Evolutionary conservation across 2,797 vertebrate genomes (phyloP).

Genomic region (Thripadectes ignobilis): DNA sequence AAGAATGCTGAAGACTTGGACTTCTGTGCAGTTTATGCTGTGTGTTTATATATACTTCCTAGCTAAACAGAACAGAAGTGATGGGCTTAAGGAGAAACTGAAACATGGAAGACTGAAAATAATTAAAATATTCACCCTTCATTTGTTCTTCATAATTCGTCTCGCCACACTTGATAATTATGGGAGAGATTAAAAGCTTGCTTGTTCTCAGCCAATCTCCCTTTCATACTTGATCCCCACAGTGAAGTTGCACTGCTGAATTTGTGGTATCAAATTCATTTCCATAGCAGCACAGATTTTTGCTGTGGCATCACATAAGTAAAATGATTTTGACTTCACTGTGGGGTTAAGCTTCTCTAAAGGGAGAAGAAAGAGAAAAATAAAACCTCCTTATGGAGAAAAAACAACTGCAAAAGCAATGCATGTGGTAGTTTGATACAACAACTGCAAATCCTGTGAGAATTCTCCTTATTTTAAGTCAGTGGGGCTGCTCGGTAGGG

Average conservation of each 20-base stretch:
- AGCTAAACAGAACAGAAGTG: background rate
- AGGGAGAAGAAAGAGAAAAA: background rate
- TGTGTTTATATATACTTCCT: background rate
- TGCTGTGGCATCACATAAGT: background rate
- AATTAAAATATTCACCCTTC: constrained; percentile 49
- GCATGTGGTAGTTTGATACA: background rate
- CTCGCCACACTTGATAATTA: constrained; percentile 27
- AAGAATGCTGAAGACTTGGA: background rate
- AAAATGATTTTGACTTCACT: constrained; percentile 36
- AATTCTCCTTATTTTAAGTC: background rate
- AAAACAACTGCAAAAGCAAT: background rate
- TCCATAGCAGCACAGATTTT: constrained; percentile 23
- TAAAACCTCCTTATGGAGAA: background rate
- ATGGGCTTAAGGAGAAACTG: background rate
- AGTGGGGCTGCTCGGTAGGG: background rate
- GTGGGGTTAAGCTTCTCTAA: constrained; percentile 22
- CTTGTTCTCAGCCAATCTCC: constrained; percentile 31
- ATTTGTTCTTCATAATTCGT: constrained; percentile 39
- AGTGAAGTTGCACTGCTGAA: constrained; percentile 6
- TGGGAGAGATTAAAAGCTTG: constrained; percentile 39
- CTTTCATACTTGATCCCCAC: constrained; percentile 30
- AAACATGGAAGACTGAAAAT: background rate
- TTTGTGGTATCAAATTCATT: constrained; percentile 40
- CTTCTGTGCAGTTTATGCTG: background rate
- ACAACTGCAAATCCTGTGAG: background rate